A percentile compares a stretch with the other conserved stretches of the same genome.
phyloP scores from a whole-genome alignment of 2,797 vertebrate genomes.

The Myiothlypis coronata region DNA sequence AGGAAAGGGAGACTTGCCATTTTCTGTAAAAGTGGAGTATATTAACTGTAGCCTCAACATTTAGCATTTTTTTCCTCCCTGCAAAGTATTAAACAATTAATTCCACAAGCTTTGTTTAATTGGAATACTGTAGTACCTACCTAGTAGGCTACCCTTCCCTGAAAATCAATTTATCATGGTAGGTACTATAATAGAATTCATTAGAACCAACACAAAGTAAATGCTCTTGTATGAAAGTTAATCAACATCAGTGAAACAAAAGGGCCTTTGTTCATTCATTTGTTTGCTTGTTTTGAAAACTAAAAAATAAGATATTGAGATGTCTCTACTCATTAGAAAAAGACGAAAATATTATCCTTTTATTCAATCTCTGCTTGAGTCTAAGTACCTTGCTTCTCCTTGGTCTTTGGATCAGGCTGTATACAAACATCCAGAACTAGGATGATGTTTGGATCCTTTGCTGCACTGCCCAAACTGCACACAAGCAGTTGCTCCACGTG shows the following conservation, averaged over 20 bases:
- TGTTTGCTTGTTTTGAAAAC: not conserved
- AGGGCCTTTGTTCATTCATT: not conserved
- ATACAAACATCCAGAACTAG: not conserved
- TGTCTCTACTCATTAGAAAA: not conserved
- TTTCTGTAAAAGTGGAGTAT: not conserved
- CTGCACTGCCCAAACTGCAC: not conserved
- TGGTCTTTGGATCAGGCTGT: not conserved
- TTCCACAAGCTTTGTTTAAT: conserved; percentile 8
- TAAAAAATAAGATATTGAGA: not conserved
- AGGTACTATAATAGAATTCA: not conserved
- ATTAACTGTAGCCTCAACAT: not conserved
- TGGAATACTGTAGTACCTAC: not conserved
- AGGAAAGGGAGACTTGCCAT: not conserved
- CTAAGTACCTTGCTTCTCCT: not conserved
- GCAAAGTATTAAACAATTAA: not conserved
- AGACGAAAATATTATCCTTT: not conserved
- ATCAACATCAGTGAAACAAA: conserved; percentile 5
- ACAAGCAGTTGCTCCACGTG: not conserved
- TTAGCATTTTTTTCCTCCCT: not conserved
- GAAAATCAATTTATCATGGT: not conserved
- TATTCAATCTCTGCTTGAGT: not conserved
- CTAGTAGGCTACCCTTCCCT: not conserved
- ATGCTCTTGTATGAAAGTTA: conserved; percentile 2
- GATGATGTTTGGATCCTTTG: not conserved
- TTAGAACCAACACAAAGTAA: conserved; percentile 24